A percentile compares a stretch with the other conserved stretches of the same genome.
Conservation (phyloP, 2,797 vertebrate species). For the Pseudotriccus pelzelni region DNA sequence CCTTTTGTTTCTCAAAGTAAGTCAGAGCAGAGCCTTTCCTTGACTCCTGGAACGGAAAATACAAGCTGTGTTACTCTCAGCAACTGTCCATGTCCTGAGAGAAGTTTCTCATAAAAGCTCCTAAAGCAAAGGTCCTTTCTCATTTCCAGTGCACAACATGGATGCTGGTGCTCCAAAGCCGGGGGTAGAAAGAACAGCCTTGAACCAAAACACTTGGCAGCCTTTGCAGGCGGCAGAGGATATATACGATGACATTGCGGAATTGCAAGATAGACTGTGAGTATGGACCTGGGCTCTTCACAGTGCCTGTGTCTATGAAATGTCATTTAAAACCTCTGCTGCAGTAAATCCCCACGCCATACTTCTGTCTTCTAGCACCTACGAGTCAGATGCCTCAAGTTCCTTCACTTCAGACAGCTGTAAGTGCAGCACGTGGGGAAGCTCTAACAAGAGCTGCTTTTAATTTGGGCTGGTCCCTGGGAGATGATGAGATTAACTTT, state of each 20-base stretch:
- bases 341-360: not conserved
- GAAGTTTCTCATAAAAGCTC: not conserved
- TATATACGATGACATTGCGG: conserved; percentile 64
- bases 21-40: not conserved
- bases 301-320: not conserved
- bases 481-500: not conserved
- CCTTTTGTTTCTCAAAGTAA: not conserved
- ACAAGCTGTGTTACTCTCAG: not conserved
- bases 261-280: conserved; percentile 39
- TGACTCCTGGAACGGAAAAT: not conserved
- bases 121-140: not conserved
- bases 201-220: not conserved
- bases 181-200: conserved; percentile 74
- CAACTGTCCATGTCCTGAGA: not conserved
- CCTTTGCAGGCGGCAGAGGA: conserved; percentile 1
- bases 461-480: not conserved
- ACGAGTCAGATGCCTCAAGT: not conserved
- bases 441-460: not conserved
- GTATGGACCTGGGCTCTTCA: not conserved
- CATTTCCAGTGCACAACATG: conserved; percentile 75
- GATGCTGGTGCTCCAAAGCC: conserved; percentile 71
- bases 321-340: not conserved
- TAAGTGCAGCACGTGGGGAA: conserved; percentile 49
- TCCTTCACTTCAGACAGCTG: conserved; percentile 44
- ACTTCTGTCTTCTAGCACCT: conserved; percentile 44